Evolutionary conservation across 2,888 invertebrate genomes (phyloP).

Genomic region (Diarsia mendica): DNA sequence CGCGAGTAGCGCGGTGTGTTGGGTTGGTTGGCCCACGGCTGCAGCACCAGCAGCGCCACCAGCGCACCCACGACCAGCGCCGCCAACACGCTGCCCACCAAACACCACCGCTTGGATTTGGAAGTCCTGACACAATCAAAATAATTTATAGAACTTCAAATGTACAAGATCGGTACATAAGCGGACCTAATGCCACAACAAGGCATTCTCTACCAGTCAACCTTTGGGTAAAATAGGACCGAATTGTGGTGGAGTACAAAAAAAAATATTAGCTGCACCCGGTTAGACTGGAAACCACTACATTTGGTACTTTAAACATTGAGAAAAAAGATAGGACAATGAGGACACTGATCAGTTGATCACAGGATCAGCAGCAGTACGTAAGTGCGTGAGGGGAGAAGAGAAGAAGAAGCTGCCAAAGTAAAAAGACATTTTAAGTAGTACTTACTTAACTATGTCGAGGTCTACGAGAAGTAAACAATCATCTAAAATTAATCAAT

Average conservation of each 20-base stretch:
- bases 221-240: too few relatives aligned
- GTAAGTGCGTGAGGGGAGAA: too few relatives aligned
- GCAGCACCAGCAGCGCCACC: conserved; percentile 86
- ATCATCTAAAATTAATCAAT: conserved; percentile 4
- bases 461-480: conserved; percentile 40
- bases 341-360: neutral
- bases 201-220: too few relatives aligned
- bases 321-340: neutral
- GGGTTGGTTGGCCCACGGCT: conserved; percentile 80
- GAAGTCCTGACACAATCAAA: conserved; percentile 62
- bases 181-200: too few relatives aligned
- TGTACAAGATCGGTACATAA: too few relatives aligned
- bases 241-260: too few relatives aligned
- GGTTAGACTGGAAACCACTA: neutral
- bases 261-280: neutral
- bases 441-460: neutral
- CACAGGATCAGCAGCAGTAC: neutral
- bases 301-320: neutral
- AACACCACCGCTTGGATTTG: conserved; percentile 76
- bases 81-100: conserved; percentile 83
- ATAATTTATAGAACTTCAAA: neutral
- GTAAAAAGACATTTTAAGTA: neutral
- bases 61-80: conserved; percentile 83
- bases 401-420: neutral
- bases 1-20: conserved; percentile 82